Evolutionary conservation across 2,888 invertebrate species (phyloP), one percentile per base, ranked within the genome.

Genomic region (Philopedon plagiatum): DNA sequence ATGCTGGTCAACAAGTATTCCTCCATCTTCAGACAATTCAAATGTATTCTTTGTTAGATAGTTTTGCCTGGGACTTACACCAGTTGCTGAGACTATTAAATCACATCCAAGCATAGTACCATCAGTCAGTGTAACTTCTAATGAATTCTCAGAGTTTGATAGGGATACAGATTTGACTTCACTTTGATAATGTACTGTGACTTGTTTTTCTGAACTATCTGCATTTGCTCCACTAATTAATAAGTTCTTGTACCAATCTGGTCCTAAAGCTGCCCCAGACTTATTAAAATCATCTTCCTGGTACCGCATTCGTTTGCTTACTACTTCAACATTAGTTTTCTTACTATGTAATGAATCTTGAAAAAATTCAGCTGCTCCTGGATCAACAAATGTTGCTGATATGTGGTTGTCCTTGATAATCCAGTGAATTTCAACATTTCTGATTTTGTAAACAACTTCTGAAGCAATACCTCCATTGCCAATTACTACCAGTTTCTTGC

Each of bases 401-500:
- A 99, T 96, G 76, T 95, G 94, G 76, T 92, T 90, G 86, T 99
- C 97, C 85, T 95, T 95, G 54, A 99, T 92, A 0, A 95, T 92
- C 99, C 99, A 99, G 71, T 96, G 87, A 58, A 98, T 91, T 82
- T 97, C 91, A 58, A 96, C 90, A 15, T 93, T 92, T 82, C 90
- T 89, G 13, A 98, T 90, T 83, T 97, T 97, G 84, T 96, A 92
- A 64, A 96, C 94, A 77, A 99, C 87, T 88, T 99, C 99, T 41
- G 97, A 98, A 44, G 99, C 99, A 81, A 99, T 99, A 11, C 99
- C 99, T 32, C 99, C 99, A 88, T 99, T 99, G 7, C 99, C 99
- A 58, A 99, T 90, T 49, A 99, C 89, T 0, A 95, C 85, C 80
- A 99, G 89, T 84, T 90, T 91, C 51, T 89, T 90, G 0, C 96